Evolutionary conservation across 2,797 vertebrate genomes (phyloP), one percentile per base, ranked within the genome.

Genomic region (Eremophila alpestris): DNA sequence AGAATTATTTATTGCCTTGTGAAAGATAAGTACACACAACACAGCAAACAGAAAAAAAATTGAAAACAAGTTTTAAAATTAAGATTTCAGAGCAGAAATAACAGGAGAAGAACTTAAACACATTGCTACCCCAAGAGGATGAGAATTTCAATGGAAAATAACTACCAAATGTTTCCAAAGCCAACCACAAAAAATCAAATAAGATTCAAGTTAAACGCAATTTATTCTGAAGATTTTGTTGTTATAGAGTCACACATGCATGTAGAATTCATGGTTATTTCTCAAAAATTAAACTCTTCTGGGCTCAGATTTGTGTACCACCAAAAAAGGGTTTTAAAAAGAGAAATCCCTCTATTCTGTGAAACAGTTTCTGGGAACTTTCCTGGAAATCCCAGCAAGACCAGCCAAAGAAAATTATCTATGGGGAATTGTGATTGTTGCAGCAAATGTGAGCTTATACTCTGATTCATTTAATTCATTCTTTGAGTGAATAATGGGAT

Each of bases 61-160:
- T 16, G 40, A 86, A 90, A 93, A 84, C 5, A 1, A 76, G 30
- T 63, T 87, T 91, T 84, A 73, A 87, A 81, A 90, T 86, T 90
- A 86, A 74, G 70, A 90, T 89, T 94, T 76, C 22, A 70, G 65
- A 86, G 59, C 24, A 88, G 60, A 82, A 96, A 90, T 73, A 91
- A 86, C 89, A 94, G 79, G 54, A 86, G 73, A 89, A 79, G 23
- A 55, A 78, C 56, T 95, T 94, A 78, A 89, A 81, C 70, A 91
- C 70, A 84, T 71, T 86, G 52, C 91, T 91, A 80, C 87, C 94
- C 80, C 87, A 84, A 96, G 83, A 60, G 51, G 68, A 85, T 84
- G 80, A 2, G 20, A 94, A 94, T 94, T 94, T 97, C 94, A 91
- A 93, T 96, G 87, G 95, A 96, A 96, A 96, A 97, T 96, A 95